Evolutionary conservation across 2,888 invertebrate species (phyloP).

Genomic region (Sturmia bella): DNA sequence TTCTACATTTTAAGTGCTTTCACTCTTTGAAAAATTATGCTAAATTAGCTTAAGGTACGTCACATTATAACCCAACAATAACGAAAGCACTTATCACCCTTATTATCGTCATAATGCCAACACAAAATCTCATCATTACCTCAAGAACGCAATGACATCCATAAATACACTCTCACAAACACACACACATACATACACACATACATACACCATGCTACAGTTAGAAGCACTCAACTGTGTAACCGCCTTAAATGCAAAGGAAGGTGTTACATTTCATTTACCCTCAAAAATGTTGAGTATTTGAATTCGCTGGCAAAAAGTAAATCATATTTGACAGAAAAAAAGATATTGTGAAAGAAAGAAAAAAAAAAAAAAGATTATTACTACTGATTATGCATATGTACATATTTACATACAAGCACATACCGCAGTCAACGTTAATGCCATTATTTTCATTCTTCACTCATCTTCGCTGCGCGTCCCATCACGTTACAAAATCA

Average conservation of each 20-base stretch:
- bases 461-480: conserved; percentile 57
- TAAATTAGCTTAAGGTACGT: conserved; percentile 67
- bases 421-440: conserved; percentile 66
- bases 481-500: conserved; percentile 73
- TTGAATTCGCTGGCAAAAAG: conserved; percentile 20
- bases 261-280: conserved; percentile 34
- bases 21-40: conserved; percentile 64
- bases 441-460: conserved; percentile 46
- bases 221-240: too few relatives aligned
- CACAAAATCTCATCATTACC: conserved; percentile 57
- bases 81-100: conserved; percentile 64
- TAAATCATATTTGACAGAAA: conserved; percentile 22
- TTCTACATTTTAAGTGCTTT: conserved; percentile 56
- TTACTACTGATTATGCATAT: conserved; percentile 58
- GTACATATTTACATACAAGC: conserved; percentile 42
- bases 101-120: conserved; percentile 62
- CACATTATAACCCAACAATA: conserved; percentile 57
- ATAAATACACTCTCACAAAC: background rate
- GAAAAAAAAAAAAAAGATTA: conserved; percentile 55
- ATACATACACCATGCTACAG: too few relatives aligned
- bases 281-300: conserved; percentile 17
- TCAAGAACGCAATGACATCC: conserved; percentile 53
- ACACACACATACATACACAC: background rate
- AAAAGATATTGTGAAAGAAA: conserved; percentile 23
- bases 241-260: conserved; percentile 19